Percentiles rank a stretch among this genome's conserved stretches.
These are phyloP conservation scores for Brotula barbata DNA, from an alignment of 2,797 vertebrate species.

Conservation along the genomic window DNA sequence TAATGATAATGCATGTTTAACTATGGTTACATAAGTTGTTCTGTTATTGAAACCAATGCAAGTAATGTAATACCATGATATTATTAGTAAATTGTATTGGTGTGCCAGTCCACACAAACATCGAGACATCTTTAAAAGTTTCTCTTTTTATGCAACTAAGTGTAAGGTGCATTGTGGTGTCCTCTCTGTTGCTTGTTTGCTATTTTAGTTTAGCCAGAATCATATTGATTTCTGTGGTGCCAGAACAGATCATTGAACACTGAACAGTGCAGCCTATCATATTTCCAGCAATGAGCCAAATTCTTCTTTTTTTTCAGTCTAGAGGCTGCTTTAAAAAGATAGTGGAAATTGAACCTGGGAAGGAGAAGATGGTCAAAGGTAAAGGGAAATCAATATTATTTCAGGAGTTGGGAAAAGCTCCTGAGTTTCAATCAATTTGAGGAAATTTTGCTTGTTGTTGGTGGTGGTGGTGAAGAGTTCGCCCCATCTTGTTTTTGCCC, in stretches of 20 bases:
- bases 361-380: constrained; percentile 83
- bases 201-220: constrained; percentile 1
- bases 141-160: not conserved
- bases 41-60: not conserved
- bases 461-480: not conserved
- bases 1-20: not conserved
- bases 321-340: constrained; percentile 86
- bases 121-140: too few species aligned
- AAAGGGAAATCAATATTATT: constrained; percentile 28
- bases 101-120: not conserved
- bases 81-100: constrained; percentile 2
- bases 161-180: constrained; percentile 9
- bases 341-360: constrained; percentile 78
- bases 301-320: constrained; percentile 74
- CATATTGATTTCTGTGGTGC: constrained; percentile 14
- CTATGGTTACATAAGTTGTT: not conserved
- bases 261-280: not conserved
- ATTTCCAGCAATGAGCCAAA: constrained; percentile 26
- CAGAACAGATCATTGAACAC: constrained; percentile 12
- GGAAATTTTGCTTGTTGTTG: not conserved
- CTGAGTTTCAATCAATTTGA: not conserved
- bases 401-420: not conserved
- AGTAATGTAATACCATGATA: not conserved
- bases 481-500: not conserved
- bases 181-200: not conserved